Base-by-base conservation (phyloP, 2,888 invertebrate species). In the Tenthredo notha region DNA sequence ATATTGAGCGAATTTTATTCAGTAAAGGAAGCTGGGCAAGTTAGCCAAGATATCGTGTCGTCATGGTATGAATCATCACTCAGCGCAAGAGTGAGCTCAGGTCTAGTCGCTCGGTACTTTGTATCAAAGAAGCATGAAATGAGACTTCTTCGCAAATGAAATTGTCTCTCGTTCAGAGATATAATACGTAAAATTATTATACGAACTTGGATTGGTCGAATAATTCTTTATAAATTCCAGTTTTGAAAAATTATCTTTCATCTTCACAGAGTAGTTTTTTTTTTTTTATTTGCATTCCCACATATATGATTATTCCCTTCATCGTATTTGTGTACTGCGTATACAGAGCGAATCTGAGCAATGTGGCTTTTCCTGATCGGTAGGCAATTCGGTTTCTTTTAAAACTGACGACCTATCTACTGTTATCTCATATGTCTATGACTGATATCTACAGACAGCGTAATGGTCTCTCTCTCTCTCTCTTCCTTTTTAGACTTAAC, bases 1-100 rank as follows among this genome's bases (percentile, higher is more conserved):
- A 33, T 61, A 29, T 40, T 12, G 80, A 37, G 37, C 47, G 47
- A 82, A 72, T 82, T 85, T 85, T 50, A 82, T 80, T 82, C 70
- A 85, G 25, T 82, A 85, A 82, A 82, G 85, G 85, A 85, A 85
- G 82, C 72, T 80, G 85, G 65, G 80, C 70, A 37, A 84, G 72
- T 67, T 84, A 33, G 83, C 72, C 72, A 84, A 74, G 75, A 84
- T 84, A 83, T 67, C 84, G 86, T 88, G 88, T 87, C 87, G 90
- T 90, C 89, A 90, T 87, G 87, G 83, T 43, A 86, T 90, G 90
- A 90, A 88, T 90, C 90, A 90, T 89, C 89, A 85, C 85, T 86
- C 85, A 82, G 86, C 86, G 25, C 29, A 85, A 78, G 86, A 86
- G 29, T 37, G 78, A 80, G 80, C 25, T 43, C 43, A 33, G 70